A percentile compares a stretch with the other conserved stretches of the same genome.
Evolutionary conservation across 2,113 vertebrate genomes (phyloP).

Genomic region (Chunga burmeisteri): DNA sequence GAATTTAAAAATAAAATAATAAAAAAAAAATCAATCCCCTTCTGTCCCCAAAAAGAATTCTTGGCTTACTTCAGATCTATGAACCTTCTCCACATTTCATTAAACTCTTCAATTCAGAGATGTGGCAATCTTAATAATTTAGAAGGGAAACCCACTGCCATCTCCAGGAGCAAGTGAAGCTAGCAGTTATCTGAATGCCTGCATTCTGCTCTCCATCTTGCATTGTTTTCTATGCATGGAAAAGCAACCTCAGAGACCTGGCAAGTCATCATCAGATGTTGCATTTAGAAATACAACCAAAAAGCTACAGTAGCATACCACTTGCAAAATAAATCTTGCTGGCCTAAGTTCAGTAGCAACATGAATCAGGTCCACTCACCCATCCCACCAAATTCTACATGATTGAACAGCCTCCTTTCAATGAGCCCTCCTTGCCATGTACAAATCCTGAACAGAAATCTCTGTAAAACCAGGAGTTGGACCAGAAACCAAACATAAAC

Average conservation of each 20-base stretch:
- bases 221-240: not conserved
- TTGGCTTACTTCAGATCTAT: not conserved
- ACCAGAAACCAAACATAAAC: not conserved
- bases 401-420: not conserved
- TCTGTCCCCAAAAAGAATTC: not conserved
- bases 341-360: not conserved
- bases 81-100: not conserved
- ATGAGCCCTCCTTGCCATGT: fast-evolving
- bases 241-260: not conserved
- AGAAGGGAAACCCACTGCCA: slow-evolving; percentile 12
- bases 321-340: not conserved
- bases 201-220: not conserved
- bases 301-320: not conserved
- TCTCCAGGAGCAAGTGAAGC: not conserved
- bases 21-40: not conserved
- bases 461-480: not conserved
- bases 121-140: not conserved
- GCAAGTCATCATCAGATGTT: not conserved
- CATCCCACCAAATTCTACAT: not conserved
- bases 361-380: not conserved
- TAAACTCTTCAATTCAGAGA: not conserved
- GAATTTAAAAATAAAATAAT: not conserved
- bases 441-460: not conserved
- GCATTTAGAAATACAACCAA: not conserved
- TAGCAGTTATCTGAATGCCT: not conserved